Evolutionary conservation across 2,797 vertebrate species (phyloP).

Genomic region (Odontamblyopus rebecca): DNA sequence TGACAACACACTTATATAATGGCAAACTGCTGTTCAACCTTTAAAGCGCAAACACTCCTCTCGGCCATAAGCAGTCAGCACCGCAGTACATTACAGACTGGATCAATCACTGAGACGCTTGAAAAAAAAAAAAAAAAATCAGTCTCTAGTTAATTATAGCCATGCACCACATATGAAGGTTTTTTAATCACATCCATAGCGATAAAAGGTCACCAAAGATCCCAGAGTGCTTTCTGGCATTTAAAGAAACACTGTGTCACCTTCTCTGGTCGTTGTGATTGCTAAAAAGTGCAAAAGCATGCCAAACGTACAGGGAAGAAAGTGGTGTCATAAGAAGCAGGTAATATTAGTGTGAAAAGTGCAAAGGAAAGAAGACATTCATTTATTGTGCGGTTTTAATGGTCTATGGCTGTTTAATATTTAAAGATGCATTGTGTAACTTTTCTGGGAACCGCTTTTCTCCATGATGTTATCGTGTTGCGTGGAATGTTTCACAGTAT

Average conservation of each 20-base stretch:
- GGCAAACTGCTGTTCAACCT: constrained; percentile 23
- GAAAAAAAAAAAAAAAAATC: constrained; percentile 11
- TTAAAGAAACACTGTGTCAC: constrained; percentile 28
- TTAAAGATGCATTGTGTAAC: too few relatives aligned
- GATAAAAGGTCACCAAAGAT: constrained; percentile 52
- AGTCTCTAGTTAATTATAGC: constrained; percentile 34
- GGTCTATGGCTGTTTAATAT: too few relatives aligned
- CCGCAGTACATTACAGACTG: constrained; percentile 33
- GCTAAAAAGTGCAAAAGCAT: constrained; percentile 7
- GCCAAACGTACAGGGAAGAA: constrained; percentile 8
- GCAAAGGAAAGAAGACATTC: neutral
- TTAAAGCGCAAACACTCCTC: constrained; percentile 25
- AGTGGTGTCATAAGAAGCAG: neutral
- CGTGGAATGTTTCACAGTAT: too few relatives aligned
- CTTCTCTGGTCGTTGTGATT: neutral
- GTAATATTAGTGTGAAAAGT: neutral
- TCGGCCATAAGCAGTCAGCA: constrained; percentile 14
- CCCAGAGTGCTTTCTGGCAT: constrained; percentile 33
- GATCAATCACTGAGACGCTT: constrained; percentile 46
- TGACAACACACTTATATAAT: constrained; percentile 31
- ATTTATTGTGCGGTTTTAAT: too few relatives aligned
- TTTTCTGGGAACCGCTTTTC: too few relatives aligned
- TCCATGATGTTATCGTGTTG: too few relatives aligned
- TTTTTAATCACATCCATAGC: constrained; percentile 54
- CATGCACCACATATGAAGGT: constrained; percentile 25